Conservation (phyloP, 2,113 vertebrate genomes). For the Atractosteus spatula region DNA sequence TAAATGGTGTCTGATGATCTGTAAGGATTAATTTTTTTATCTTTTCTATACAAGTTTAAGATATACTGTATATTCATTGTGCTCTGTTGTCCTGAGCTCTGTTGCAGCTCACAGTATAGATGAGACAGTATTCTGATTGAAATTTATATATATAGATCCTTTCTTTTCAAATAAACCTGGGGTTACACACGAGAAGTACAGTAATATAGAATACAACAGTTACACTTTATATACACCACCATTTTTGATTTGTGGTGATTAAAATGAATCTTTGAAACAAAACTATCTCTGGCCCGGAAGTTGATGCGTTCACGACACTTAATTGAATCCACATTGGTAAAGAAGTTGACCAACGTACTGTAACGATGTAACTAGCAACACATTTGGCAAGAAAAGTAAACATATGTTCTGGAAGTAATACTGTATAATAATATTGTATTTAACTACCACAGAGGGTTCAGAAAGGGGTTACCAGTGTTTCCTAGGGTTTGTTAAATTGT, state of each 20-base stretch:
- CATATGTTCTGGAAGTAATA: slow-evolving; percentile 14
- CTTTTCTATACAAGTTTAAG: no score
- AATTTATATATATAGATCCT: no score
- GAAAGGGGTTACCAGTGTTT: slow-evolving; percentile 17
- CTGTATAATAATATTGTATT: slow-evolving; percentile 13
- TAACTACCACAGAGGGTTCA: slow-evolving; percentile 24
- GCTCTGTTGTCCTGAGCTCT: no score
- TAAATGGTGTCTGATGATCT: no score
- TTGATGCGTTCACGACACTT: background rate
- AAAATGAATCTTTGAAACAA: background rate
- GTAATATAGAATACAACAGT: no score
- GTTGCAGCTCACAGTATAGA: no score
- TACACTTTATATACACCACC: no score
- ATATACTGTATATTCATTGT: no score
- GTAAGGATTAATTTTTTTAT: no score
- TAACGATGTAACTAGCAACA: background rate
- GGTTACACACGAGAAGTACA: no score
- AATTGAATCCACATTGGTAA: background rate
- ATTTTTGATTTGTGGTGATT: background rate
- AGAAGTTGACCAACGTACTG: background rate
- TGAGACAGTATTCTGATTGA: no score
- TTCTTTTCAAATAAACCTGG: no score
- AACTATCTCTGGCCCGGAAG: background rate
- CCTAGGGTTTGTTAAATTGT: slow-evolving; percentile 45
- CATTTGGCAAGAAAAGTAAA: slow-evolving; percentile 4